phyloP scores from a whole-genome alignment of 2,113 vertebrate species.

The Polyodon spathula region DNA sequence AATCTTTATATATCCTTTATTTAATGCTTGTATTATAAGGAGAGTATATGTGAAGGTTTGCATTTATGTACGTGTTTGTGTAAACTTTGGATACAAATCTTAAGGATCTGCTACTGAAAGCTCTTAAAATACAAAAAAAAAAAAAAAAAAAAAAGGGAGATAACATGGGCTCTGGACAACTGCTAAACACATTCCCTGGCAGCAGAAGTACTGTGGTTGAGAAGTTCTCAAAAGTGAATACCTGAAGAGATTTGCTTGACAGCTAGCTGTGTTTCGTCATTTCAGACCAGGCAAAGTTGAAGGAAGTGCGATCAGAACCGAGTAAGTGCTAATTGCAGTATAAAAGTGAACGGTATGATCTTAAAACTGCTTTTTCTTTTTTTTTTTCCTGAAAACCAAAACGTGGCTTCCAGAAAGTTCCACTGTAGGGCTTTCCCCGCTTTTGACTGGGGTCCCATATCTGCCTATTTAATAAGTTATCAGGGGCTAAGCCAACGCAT shows the following conservation, averaged over 20 bases:
- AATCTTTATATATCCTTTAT: not conserved
- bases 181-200: not conserved
- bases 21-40: slow-evolving; percentile 41
- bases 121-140: slow-evolving; percentile 26
- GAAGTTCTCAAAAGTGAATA: not conserved
- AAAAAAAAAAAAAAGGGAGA: slow-evolving; percentile 17
- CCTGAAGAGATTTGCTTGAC: not conserved
- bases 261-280: not conserved
- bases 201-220: not conserved
- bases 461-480: not conserved
- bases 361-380: slow-evolving; percentile 11
- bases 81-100: slow-evolving; percentile 27
- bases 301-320: slow-evolving; percentile 35
- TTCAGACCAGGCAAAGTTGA: slow-evolving; percentile 49
- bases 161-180: not conserved
- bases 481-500: slow-evolving; percentile 23
- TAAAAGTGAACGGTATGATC: slow-evolving; percentile 2
- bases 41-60: slow-evolving; percentile 42
- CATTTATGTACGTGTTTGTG: slow-evolving; percentile 33
- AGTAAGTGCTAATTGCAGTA: slow-evolving; percentile 20
- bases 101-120: slow-evolving; percentile 20
- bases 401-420: not conserved
- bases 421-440: not conserved
- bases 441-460: slow-evolving; percentile 1
- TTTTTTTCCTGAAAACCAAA: slow-evolving; percentile 15